Conservation (phyloP, 2,797 vertebrate species). For the Myoxocephalus aenaeus region DNA sequence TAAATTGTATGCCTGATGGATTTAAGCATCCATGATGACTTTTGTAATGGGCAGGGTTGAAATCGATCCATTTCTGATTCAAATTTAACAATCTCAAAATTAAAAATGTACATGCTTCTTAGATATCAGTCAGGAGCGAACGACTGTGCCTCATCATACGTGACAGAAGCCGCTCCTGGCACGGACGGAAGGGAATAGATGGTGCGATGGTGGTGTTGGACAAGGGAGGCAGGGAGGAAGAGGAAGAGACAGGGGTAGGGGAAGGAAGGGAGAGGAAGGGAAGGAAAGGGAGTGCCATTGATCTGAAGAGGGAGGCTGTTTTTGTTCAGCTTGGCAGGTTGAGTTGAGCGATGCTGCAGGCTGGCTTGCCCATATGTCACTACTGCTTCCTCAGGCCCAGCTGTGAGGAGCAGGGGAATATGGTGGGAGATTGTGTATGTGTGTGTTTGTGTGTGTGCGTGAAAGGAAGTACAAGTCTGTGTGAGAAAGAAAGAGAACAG, state of each 20-base stretch:
- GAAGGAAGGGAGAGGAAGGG: neutral
- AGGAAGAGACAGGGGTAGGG: neutral
- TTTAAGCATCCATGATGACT: constrained; percentile 20
- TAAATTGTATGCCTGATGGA: constrained; percentile 31
- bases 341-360: constrained; percentile 70
- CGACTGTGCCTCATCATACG: neutral
- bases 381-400: constrained; percentile 70
- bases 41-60: neutral
- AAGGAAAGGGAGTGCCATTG: constrained; percentile 31
- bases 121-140: neutral
- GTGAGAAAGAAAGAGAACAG: constrained; percentile 13
- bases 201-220: neutral
- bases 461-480: neutral
- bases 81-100: constrained; percentile 23
- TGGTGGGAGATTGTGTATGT: constrained; percentile 10
- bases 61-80: constrained; percentile 23
- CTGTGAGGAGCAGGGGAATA: constrained; percentile 68
- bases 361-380: constrained; percentile 74
- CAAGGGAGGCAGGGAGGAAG: constrained; percentile 1
- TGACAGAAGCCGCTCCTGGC: neutral
- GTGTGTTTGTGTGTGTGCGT: constrained; percentile 10
- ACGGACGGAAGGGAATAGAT: neutral
- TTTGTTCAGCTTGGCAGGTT: constrained; percentile 67
- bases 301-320: constrained; percentile 50
- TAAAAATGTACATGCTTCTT: neutral